These are phyloP conservation scores for Hyperoplus immaculatus DNA, from an alignment of 2,797 vertebrate genomes.

Conservation along the genomic window DNA sequence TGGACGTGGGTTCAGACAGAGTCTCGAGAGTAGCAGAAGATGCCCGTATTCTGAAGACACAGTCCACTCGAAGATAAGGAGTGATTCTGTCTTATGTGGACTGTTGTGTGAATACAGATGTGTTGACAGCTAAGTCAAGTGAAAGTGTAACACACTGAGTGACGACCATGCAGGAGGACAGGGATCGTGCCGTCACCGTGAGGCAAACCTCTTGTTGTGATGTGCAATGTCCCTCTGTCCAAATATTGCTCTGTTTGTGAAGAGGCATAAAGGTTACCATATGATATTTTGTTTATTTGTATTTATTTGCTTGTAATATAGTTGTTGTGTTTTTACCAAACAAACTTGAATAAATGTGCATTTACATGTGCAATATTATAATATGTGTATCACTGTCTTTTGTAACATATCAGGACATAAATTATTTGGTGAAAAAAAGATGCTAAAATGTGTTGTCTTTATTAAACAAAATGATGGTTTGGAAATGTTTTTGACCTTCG, in stretches of 20 bases:
- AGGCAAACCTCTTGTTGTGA: slow-evolving; percentile 53
- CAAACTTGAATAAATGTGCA: slow-evolving; percentile 45
- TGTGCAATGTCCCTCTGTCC: slow-evolving; percentile 53
- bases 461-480: background rate
- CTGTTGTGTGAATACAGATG: slow-evolving; percentile 5
- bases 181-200: slow-evolving; percentile 51
- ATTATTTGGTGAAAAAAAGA: slow-evolving; percentile 53
- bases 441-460: slow-evolving; percentile 12
- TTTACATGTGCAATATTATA: slow-evolving; percentile 55
- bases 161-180: slow-evolving; percentile 41
- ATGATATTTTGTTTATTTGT: slow-evolving; percentile 67
- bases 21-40: slow-evolving; percentile 17
- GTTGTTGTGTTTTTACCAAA: slow-evolving; percentile 60
- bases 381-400: slow-evolving; percentile 64
- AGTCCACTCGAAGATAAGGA: background rate
- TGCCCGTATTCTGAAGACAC: background rate
- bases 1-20: slow-evolving; percentile 12
- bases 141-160: slow-evolving; percentile 23
- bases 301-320: slow-evolving; percentile 66
- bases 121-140: slow-evolving; percentile 8
- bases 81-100: slow-evolving; percentile 25
- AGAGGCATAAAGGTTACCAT: slow-evolving; percentile 28
- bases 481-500: background rate
- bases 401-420: slow-evolving; percentile 56
- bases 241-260: slow-evolving; percentile 36